These are phyloP conservation scores for Bergia sp. DNA, from an alignment of 92 coral and sea anemone species.

Conservation along the genomic window DNA sequence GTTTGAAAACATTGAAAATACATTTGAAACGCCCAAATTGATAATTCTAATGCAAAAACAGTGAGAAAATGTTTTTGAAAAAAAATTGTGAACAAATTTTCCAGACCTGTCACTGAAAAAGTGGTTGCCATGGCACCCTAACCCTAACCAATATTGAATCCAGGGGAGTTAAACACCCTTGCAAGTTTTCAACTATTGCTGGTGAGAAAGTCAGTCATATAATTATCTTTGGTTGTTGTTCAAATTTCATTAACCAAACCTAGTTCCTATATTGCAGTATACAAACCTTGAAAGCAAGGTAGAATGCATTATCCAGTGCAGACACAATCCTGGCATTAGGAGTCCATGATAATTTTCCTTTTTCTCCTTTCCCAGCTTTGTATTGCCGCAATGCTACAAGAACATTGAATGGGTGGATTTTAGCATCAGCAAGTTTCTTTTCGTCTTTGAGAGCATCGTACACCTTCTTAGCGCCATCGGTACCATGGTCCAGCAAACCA, in stretches of 20 bases:
- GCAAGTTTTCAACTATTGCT: no score
- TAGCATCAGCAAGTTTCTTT: slow-evolving; percentile 66
- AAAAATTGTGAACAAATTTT: no score
- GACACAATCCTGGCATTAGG: slow-evolving; percentile 68
- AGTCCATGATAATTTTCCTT: slow-evolving; percentile 80
- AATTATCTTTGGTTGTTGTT: neutral
- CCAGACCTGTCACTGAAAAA: no score
- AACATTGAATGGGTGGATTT: slow-evolving; percentile 91
- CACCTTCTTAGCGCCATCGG: slow-evolving; percentile 67
- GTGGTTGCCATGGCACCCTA: no score
- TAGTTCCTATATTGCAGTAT: neutral
- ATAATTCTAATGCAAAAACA: no score
- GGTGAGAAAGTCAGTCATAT: no score
- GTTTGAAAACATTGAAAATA: no score
- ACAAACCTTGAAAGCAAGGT: slow-evolving; percentile 87
- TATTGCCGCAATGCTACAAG: slow-evolving; percentile 86
- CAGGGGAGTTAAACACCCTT: no score
- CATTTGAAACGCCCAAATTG: no score
- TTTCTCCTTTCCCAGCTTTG: slow-evolving; percentile 85
- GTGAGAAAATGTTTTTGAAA: no score
- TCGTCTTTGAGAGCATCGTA: slow-evolving; percentile 56
- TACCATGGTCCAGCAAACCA: slow-evolving; percentile 62
- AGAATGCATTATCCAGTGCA: slow-evolving; percentile 89
- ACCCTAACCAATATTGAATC: no score
- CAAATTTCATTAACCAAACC: neutral